Percentiles rank a stretch among this genome's conserved stretches.
Conservation (phyloP, 30 jellyfish, hydroid and myxozoan species). For the Mastigias papua region DNA sequence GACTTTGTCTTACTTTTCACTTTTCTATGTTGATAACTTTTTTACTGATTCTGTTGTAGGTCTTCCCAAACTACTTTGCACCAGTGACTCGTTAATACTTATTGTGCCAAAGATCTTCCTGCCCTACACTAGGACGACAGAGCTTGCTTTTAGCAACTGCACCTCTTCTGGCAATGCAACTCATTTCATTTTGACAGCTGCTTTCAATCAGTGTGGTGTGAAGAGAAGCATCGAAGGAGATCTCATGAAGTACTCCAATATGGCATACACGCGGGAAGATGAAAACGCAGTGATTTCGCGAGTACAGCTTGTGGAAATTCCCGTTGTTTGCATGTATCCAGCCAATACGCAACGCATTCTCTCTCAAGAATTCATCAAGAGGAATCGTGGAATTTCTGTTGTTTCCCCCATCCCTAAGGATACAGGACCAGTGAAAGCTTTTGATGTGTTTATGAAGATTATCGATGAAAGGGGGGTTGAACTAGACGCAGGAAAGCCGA, state of each 20-base stretch:
- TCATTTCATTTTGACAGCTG: constrained; percentile 57
- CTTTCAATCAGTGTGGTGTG: constrained; percentile 57
- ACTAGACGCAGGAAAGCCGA: constrained; percentile 24
- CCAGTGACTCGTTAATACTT: constrained; percentile 29
- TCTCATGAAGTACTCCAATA: constrained; percentile 31
- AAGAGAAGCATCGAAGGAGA: neutral
- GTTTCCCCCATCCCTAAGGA: constrained; percentile 11
- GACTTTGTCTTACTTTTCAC: too few species aligned
- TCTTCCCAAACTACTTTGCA: constrained; percentile 44
- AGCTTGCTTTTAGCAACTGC: constrained; percentile 57
- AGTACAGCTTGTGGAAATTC: constrained; percentile 43
- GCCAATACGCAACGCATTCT: neutral
- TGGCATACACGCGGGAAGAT: constrained; percentile 40
- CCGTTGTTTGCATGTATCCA: constrained; percentile 47
- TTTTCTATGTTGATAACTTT: too few species aligned
- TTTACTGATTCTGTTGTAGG: constrained; percentile 21
- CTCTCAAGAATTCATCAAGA: constrained; percentile 9
- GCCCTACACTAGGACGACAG: constrained; percentile 41
- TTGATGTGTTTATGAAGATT: constrained; percentile 35
- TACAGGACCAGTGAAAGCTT: constrained; percentile 39
- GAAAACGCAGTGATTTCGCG: constrained; percentile 65
- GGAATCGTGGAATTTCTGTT: constrained; percentile 12
- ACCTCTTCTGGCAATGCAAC: constrained; percentile 52
- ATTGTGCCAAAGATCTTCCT: constrained; percentile 61
- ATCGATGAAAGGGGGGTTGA: constrained; percentile 31